Evolutionary conservation across 2,113 vertebrate genomes (phyloP), one percentile per base, ranked within the genome.

Genomic region (Plotosus lineatus): DNA sequence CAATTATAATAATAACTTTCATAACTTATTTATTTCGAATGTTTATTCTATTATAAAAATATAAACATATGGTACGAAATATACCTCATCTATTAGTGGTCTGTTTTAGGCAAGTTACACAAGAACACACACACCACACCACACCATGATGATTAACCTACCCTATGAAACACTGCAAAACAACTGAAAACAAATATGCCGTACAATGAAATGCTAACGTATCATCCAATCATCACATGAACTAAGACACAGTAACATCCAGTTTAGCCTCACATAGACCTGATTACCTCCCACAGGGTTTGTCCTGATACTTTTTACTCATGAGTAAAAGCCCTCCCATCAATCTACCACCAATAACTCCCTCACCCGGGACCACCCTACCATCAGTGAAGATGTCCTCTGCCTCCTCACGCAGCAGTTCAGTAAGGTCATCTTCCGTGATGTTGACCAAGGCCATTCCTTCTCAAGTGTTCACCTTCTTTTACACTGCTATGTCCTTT

Each of bases 341-440:
- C 23, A 60, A 56, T 40, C 82, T 3, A 56, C 77, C 79, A 40
- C 56, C 14, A 38, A 19, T 50, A 78, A 87, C 84, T 80, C 77
- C 10, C 28, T 77, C 74, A 83, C 75, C 81, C 68, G 61, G 28
- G 42, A 31, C 75, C 81, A 86, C 66, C 81, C 86, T 93, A 94
- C 93, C 93, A 56, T 92, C 89, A 73, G 74, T 90, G 89, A 93
- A 94, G 85, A 91, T 86, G 6, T 94, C 92, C 86, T 94, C 92
- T 0, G 90, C 90, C 88, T 94, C 93, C 69, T 93, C 92, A 0
- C 74, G 90, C 88, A 93, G 90, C 84, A 87, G 72, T 80, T 90
- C 89, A 66, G 90, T 88, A 77, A 91, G 84, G 88, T 93, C 88
- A 78, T 90, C 88, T 85, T 91, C 88, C 2, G 81, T 81, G 78